These are phyloP conservation scores for Drosophila pullipes DNA, from an alignment of 2,888 invertebrate genomes.

Conservation along the genomic window DNA sequence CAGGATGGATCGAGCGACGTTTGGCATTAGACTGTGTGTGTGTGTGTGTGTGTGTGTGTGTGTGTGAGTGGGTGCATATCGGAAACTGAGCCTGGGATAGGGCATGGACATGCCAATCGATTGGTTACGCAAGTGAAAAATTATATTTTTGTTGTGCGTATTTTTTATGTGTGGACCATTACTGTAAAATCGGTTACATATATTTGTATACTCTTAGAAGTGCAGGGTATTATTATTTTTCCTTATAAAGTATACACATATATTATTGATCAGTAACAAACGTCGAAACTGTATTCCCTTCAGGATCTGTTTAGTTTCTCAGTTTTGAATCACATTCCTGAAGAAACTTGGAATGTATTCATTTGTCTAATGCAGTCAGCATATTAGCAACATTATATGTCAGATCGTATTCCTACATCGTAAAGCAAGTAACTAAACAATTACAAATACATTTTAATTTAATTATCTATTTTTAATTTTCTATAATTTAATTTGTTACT, in stretches of 20 bases:
- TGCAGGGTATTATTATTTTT: background rate
- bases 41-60: too few species aligned
- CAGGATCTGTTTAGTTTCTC: background rate
- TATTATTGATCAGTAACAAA: background rate
- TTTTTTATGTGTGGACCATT: constrained; percentile 77
- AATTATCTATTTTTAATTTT: background rate
- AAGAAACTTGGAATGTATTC: background rate
- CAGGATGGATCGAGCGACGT: constrained; percentile 5
- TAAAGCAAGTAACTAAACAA: too few species aligned
- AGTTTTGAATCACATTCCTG: background rate
- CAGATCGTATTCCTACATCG: background rate
- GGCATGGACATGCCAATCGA: constrained; percentile 72
- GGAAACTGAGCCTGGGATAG: constrained; percentile 49
- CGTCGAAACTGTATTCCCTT: accelerated
- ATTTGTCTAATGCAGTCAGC: background rate
- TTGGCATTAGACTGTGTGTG: background rate
- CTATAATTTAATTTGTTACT: background rate
- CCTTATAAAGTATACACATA: background rate
- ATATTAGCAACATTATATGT: too few species aligned
- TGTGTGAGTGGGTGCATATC: constrained; percentile 7
- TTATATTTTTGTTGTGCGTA: constrained; percentile 71
- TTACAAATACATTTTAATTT: background rate
- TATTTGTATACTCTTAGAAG: constrained; percentile 20
- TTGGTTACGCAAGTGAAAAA: constrained; percentile 81
- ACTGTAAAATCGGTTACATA: constrained; percentile 73